Percentiles rank a stretch among this genome's conserved stretches.
phyloP scores from a whole-genome alignment of 2,888 invertebrate genomes.

The Iselma pallidipennis region DNA sequence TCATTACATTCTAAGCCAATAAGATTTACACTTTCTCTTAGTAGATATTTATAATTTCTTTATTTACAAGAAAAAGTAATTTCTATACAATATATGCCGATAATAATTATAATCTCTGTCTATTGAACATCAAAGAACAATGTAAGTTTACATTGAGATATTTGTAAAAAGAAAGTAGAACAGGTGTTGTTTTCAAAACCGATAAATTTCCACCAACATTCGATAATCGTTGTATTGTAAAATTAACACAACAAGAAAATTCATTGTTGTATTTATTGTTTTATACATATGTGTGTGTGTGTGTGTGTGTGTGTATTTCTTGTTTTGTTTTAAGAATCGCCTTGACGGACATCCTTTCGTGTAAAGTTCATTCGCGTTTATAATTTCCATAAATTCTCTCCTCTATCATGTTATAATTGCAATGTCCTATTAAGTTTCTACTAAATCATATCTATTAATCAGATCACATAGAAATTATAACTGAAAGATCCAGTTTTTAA shows the following conservation, averaged over 20 bases:
- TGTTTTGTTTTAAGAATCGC: neutral
- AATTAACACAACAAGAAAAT: neutral
- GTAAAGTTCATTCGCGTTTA: neutral
- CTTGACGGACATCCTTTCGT: neutral
- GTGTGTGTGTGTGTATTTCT: neutral
- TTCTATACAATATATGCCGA: no score
- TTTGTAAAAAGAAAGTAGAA: slow-evolving; percentile 1
- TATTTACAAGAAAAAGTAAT: no score
- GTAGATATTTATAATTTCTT: no score
- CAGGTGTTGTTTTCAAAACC: neutral
- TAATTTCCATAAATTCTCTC: neutral
- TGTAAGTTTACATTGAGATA: neutral
- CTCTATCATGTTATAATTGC: neutral
- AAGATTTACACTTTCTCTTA: no score
- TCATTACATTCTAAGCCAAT: no score
- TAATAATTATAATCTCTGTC: neutral
- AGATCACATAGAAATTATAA: neutral
- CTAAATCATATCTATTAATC: neutral
- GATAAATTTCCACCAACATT: neutral
- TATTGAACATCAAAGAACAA: neutral
- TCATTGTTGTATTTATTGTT: neutral
- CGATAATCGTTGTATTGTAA: neutral
- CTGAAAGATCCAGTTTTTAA: no score
- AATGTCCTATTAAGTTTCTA: neutral
- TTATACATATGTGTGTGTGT: neutral